Evolutionary conservation across 2,888 invertebrate species (phyloP).

Genomic region (Leucophenga maculata): DNA sequence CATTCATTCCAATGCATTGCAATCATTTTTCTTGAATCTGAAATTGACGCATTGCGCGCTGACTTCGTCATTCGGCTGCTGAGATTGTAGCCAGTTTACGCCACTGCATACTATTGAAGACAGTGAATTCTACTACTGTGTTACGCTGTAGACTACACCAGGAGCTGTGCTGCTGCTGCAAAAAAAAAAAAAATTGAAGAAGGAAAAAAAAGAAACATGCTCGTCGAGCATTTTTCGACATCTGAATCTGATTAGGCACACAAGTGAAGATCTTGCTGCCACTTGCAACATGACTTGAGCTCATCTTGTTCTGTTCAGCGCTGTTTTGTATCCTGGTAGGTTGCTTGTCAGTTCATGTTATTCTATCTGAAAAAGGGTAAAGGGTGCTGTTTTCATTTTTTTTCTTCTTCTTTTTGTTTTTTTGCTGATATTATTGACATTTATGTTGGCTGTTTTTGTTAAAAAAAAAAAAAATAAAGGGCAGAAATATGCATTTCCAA

Average conservation of each 20-base stretch:
- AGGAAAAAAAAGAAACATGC: constrained; percentile 2
- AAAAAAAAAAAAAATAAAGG: no score
- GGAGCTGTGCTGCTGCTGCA: no score
- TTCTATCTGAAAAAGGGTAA: neutral
- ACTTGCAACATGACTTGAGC: neutral
- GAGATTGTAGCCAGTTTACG: constrained; percentile 32
- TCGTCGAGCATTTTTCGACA: constrained; percentile 66
- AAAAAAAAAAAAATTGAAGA: neutral
- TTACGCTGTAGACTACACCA: constrained; percentile 46
- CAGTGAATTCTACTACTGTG: constrained; percentile 51
- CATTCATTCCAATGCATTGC: constrained; percentile 60
- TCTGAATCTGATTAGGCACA: constrained; percentile 62
- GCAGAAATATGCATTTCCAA: no score
- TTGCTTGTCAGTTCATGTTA: constrained; percentile 30
- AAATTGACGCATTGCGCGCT: constrained; percentile 66
- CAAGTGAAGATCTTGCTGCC: constrained; percentile 23
- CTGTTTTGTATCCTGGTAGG: constrained; percentile 16
- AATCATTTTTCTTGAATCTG: constrained; percentile 66
- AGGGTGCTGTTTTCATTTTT: constrained; percentile 13
- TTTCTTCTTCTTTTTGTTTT: constrained; percentile 2
- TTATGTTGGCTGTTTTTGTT: constrained; percentile 27
- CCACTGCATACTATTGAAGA: constrained; percentile 13
- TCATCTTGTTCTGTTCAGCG: constrained; percentile 10
- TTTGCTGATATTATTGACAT: neutral
- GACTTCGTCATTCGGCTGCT: constrained; percentile 59